Evolutionary conservation across 2,797 vertebrate species (phyloP).

Genomic region (Vultur gryphus): DNA sequence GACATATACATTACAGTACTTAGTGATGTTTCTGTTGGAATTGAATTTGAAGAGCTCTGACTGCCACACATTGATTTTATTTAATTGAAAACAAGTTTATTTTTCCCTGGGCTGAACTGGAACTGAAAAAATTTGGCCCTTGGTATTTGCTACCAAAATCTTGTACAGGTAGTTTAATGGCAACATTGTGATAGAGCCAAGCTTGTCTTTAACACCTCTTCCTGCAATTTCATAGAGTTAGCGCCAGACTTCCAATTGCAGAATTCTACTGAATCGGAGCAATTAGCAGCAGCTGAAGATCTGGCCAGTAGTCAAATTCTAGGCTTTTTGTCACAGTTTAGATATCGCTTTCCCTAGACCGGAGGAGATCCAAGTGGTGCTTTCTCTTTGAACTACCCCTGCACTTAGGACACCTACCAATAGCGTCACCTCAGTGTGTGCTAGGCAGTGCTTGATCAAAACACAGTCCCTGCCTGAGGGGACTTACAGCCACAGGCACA

Average conservation of each 20-base stretch:
- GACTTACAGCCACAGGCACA: neutral
- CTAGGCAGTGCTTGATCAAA: neutral
- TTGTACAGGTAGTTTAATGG: slow-evolving; percentile 12
- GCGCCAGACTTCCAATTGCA: neutral
- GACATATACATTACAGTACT: neutral
- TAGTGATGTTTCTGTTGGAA: slow-evolving; percentile 41
- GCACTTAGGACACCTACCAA: neutral
- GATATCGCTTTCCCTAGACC: neutral
- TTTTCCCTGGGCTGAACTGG: neutral
- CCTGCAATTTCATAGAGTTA: neutral
- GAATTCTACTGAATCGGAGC: neutral
- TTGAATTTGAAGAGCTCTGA: neutral
- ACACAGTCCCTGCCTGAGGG: neutral
- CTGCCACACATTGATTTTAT: slow-evolving; percentile 4
- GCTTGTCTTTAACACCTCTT: neutral
- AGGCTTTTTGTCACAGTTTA: neutral
- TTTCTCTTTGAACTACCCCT: neutral
- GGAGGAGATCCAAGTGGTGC: neutral
- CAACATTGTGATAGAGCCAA: slow-evolving; percentile 3
- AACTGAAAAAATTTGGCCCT: neutral
- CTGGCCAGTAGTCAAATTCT: neutral
- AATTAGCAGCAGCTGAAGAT: neutral
- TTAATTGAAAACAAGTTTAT: neutral
- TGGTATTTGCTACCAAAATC: neutral
- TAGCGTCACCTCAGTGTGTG: neutral